Percentiles rank a stretch among this genome's conserved stretches.
phyloP scores from a whole-genome alignment of 2,113 vertebrate genomes.

The Limnothrissa miodon region DNA sequence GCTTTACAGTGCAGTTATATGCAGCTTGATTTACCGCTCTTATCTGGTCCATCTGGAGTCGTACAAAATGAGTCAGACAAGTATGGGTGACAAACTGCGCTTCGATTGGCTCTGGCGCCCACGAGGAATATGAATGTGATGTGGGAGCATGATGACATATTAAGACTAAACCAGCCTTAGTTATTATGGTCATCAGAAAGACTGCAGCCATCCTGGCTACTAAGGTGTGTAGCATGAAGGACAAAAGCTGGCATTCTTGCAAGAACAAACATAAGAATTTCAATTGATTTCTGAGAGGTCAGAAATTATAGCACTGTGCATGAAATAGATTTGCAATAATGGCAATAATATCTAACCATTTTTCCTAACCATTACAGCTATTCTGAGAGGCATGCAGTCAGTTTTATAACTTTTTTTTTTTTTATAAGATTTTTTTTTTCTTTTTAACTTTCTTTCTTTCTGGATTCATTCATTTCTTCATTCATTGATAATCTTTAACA shows the following conservation, averaged over 20 bases:
- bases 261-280: not conserved
- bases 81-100: not conserved
- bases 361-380: not conserved
- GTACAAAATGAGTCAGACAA: not conserved
- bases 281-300: not conserved
- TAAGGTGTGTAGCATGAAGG: not conserved
- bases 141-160: not conserved
- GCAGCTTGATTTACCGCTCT: not conserved
- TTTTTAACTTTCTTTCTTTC: not conserved
- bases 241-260: not conserved
- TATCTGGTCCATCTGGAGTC: not conserved
- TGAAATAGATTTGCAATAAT: not conserved
- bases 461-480: not conserved
- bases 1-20: slow-evolving; percentile 3
- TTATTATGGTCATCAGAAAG: not conserved
- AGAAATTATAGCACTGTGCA: not conserved
- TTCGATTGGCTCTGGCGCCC: not conserved
- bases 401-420: too few species aligned
- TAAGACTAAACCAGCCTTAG: not conserved
- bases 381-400: not conserved
- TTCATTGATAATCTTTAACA: not conserved
- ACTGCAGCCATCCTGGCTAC: not conserved
- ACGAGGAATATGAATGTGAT: not conserved
- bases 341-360: not conserved
- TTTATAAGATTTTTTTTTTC: not conserved